Percentiles rank a stretch among this genome's conserved stretches.
phyloP scores from a whole-genome alignment of 2,797 vertebrate genomes.

The Girardinus metallicus region DNA sequence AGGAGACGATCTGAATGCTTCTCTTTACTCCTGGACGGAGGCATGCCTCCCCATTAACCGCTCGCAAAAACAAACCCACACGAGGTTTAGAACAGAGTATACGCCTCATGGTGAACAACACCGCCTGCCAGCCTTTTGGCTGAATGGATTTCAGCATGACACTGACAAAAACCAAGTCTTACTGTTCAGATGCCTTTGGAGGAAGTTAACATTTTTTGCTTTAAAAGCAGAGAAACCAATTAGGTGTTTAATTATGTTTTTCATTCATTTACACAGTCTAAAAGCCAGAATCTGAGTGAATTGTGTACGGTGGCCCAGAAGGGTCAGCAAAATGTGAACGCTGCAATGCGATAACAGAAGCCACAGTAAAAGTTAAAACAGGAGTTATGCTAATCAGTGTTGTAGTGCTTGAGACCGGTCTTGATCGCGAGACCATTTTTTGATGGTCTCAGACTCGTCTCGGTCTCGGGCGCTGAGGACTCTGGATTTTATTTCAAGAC shows the following conservation, averaged over 20 bases:
- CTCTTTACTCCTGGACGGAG: not conserved
- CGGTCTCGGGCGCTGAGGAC: too few species aligned
- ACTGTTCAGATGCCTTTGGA: not conserved
- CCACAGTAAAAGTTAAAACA: not conserved
- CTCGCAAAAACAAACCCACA: slow-evolving; percentile 4
- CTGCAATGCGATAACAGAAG: not conserved
- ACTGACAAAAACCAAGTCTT: not conserved
- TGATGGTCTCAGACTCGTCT: too few species aligned
- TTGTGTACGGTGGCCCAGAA: too few species aligned
- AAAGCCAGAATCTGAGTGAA: too few species aligned
- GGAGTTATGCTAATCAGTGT: too few species aligned
- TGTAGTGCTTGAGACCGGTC: too few species aligned
- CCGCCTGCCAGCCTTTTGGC: not conserved
- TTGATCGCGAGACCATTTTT: too few species aligned
- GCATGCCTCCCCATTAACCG: not conserved
- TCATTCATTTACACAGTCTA: not conserved
- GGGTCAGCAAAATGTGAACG: not conserved
- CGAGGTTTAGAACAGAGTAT: not conserved
- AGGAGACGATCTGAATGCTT: slow-evolving; percentile 4
- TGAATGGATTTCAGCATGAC: not conserved
- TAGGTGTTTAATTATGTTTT: not conserved
- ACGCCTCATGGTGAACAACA: not conserved
- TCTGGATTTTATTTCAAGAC: too few species aligned
- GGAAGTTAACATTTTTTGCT: not conserved
- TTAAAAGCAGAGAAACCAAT: not conserved